A percentile compares a stretch with the other conserved stretches of the same genome.
These are phyloP conservation scores for Dendrolimus pini DNA, from an alignment of 2,888 invertebrate genomes.

Conservation along the genomic window DNA sequence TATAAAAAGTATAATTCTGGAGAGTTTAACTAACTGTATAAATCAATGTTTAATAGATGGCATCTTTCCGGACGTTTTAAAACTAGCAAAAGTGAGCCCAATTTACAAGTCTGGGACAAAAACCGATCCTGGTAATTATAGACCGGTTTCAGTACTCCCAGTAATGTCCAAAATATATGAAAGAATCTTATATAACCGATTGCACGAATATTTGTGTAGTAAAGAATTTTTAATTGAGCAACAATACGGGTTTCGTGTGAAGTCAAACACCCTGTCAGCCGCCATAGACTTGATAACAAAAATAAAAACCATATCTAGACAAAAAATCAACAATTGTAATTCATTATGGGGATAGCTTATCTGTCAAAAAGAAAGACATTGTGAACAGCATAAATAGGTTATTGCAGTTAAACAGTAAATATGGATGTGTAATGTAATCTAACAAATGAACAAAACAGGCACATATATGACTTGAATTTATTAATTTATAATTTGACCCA, in stretches of 20 bases:
- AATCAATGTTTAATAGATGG: too few relatives aligned
- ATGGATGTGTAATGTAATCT: too few relatives aligned
- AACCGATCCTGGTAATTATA: conserved; percentile 8
- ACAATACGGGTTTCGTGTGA: conserved; percentile 10
- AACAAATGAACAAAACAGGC: too few relatives aligned
- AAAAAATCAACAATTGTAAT: too few relatives aligned
- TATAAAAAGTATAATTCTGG: background rate
- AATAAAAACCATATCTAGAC: too few relatives aligned
- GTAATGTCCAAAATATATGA: conserved; percentile 10
- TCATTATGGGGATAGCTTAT: too few relatives aligned
- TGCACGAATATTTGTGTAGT: conserved; percentile 1
- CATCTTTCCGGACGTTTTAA: conserved; percentile 2
- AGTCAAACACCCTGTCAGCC: conserved; percentile 10
- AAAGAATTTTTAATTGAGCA: conserved; percentile 2
- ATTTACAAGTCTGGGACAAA: conserved; percentile 8
- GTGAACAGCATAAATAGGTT: too few relatives aligned
- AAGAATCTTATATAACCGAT: conserved; percentile 4
- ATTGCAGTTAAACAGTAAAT: too few relatives aligned
- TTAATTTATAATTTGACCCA: too few relatives aligned
- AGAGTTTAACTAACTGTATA: too few relatives aligned
- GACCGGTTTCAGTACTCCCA: conserved; percentile 7
- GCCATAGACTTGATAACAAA: conserved; percentile 7
- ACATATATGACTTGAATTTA: too few relatives aligned
- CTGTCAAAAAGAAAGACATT: too few relatives aligned
- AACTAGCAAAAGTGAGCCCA: conserved; percentile 7